Evolutionary conservation across 1,140 invertebrate genomes (phyloP).

Genomic region (Drosophila aff.): DNA sequence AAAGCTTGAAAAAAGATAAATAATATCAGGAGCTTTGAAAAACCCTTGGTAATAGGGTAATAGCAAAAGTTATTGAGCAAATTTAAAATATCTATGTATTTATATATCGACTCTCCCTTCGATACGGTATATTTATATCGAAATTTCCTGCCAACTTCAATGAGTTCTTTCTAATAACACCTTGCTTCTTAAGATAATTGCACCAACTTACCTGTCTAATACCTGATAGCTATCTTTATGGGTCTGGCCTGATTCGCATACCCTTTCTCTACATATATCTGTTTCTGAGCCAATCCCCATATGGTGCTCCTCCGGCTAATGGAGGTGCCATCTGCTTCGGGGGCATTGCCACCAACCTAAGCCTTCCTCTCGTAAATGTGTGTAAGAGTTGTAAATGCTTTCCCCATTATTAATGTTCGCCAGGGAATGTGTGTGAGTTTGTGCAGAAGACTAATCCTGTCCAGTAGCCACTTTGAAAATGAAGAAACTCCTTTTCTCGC

Average conservation of each 20-base stretch:
- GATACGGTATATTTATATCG: too few species aligned
- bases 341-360: slow-evolving; percentile 2
- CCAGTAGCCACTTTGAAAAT: slow-evolving; percentile 60
- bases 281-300: slow-evolving; percentile 26
- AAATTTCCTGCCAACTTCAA: too few species aligned
- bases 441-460: slow-evolving; percentile 42
- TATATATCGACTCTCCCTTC: too few species aligned
- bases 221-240: slow-evolving; percentile 14
- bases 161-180: neutral
- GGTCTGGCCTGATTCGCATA: slow-evolving; percentile 1
- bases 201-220: neutral
- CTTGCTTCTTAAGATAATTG: neutral
- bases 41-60: neutral
- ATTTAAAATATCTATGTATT: too few species aligned
- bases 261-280: slow-evolving; percentile 16
- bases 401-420: slow-evolving; percentile 21
- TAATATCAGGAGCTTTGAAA: neutral
- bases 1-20: neutral
- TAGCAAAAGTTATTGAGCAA: too few species aligned
- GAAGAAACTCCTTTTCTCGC: slow-evolving; percentile 38
- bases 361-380: slow-evolving; percentile 39
- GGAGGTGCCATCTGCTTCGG: slow-evolving; percentile 52
- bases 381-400: slow-evolving; percentile 50
- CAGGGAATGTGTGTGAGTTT: slow-evolving; percentile 6
- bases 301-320: slow-evolving; percentile 43